A percentile compares a stretch with the other conserved stretches of the same genome.
Conservation (phyloP, 2,113 vertebrate species). For the Gasterosteus aculeatus region DNA sequence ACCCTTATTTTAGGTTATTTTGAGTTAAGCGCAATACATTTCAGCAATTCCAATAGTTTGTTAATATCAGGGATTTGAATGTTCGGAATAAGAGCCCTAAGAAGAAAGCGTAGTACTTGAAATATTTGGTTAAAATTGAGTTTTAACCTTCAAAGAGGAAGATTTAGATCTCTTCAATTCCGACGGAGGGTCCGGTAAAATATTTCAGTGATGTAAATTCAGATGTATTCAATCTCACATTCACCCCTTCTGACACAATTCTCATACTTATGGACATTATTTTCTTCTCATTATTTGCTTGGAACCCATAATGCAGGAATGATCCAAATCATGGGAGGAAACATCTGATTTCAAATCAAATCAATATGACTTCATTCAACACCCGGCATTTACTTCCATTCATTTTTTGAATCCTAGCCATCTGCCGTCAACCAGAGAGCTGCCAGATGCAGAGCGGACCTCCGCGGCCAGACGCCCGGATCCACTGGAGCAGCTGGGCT, state of each 20-base stretch:
- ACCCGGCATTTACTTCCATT: neutral
- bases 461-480: neutral
- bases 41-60: neutral
- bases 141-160: neutral
- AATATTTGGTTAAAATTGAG: neutral
- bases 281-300: neutral
- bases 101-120: neutral
- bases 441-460: neutral
- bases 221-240: neutral
- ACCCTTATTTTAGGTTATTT: neutral
- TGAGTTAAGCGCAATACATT: neutral
- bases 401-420: neutral
- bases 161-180: neutral
- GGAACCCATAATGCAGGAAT: neutral
- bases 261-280: neutral
- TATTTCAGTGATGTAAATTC: neutral
- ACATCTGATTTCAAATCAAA: too few relatives aligned
- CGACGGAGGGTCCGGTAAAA: neutral
- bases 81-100: neutral
- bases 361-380: neutral
- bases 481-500: conserved; percentile 1
- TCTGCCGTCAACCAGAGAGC: neutral
- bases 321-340: neutral
- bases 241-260: neutral
- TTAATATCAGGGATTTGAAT: neutral